Percentiles rank a stretch among this genome's conserved stretches.
These are phyloP conservation scores for Drosophila bunnanda DNA, from an alignment of 2,888 invertebrate species.

Conservation along the genomic window DNA sequence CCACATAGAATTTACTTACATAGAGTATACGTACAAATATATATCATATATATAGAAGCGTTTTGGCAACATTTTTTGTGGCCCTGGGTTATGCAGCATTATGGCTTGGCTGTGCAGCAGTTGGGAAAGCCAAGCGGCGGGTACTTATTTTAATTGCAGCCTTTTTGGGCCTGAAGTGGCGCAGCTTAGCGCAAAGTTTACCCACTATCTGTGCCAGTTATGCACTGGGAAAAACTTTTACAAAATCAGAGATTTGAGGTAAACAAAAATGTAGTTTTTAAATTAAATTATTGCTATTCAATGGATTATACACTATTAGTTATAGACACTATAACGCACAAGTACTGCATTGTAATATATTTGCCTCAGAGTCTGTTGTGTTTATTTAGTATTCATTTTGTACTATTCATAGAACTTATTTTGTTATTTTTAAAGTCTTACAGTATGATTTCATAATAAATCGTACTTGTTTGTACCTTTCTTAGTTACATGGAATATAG, in stretches of 20 bases:
- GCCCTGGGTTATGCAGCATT: constrained; percentile 37
- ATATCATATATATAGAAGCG: constrained; percentile 16
- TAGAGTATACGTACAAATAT: constrained; percentile 9
- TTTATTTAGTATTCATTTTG: too few relatives aligned
- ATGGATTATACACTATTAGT: not conserved
- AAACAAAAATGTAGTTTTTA: not conserved
- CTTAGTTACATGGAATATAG: too few relatives aligned
- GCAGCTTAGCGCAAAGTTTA: constrained; percentile 70
- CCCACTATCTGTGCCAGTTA: constrained; percentile 26
- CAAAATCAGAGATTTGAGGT: not conserved
- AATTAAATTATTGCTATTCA: not conserved
- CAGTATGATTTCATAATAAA: too few relatives aligned
- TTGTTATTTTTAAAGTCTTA: too few relatives aligned
- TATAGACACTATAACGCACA: too few relatives aligned
- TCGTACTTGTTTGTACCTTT: too few relatives aligned
- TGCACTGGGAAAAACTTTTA: not conserved
- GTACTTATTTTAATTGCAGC: constrained; percentile 78
- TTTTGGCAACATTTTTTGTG: constrained; percentile 29
- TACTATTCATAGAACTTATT: too few relatives aligned
- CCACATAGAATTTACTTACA: constrained; percentile 12
- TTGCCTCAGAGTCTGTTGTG: too few relatives aligned
- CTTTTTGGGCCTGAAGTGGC: constrained; percentile 74
- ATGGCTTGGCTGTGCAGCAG: constrained; percentile 23
- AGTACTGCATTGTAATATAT: too few relatives aligned
- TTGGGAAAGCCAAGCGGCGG: constrained; percentile 61